Evolutionary conservation across 2,113 vertebrate species (phyloP), one percentile per base, ranked within the genome.

Genomic region (Eurypyga helias): DNA sequence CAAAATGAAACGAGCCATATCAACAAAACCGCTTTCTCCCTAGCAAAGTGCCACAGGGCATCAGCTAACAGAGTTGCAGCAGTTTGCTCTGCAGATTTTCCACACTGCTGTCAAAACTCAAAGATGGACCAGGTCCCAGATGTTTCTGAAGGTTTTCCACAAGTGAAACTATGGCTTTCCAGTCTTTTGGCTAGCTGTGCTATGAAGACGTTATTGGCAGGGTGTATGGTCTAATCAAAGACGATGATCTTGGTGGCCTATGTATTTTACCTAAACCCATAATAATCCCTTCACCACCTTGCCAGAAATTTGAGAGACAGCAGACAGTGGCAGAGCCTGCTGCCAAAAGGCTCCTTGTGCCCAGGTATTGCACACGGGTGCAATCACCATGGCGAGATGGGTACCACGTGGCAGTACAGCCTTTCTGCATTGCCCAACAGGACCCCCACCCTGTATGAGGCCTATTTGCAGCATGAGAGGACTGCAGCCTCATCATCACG

Each of bases 371-470:
- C 33, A 38, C 15, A 10, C 0, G 0, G 34, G 13, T 80, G 49
- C 45, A 49, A 18, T 41, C 2, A 0, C 60, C 3, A 0, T 12
- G 49, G 58, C 58, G 70, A 33, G 31, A 46, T 10, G 20, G 49
- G 49, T 77, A 57, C n/a, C 48, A 49, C 1, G 4, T 28, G 54
- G 49, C 49, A 89, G 54, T 46, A 31, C 41, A 54, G 51, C 31
- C 33, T 38, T 83, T 43, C 64, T 54, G 31, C 31, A 4, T 49
- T 46, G 55, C 43, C 24, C 23, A 62, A 31, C 4, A 2, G 0
- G 10, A 7, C 24, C 16, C n/a, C 23, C 13, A 46, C 9, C n/a
- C 60, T 43, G 7, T 20, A 15, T 0, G 0, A 57, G 41, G 64
- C 26, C 24, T 83, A 0, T 62, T 2, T 61, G 66, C 1, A 3